Conservation (phyloP, 2,888 invertebrate genomes). For the Cosmia pyralina region DNA sequence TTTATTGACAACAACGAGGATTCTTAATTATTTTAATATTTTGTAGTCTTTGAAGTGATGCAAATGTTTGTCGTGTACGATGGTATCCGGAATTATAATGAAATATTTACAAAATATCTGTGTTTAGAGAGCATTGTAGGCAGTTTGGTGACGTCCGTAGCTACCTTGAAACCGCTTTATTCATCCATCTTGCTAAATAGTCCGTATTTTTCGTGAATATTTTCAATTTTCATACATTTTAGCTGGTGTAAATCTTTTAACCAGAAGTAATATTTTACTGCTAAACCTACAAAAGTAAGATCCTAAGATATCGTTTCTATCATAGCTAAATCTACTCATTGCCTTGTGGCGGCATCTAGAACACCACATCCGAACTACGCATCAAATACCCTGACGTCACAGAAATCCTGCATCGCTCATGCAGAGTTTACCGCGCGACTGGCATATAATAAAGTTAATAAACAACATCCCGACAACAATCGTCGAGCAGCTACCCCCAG, state of each 20-base stretch:
- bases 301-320: background rate
- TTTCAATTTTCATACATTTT: constrained; percentile 10
- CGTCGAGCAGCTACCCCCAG: no score
- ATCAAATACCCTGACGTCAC: background rate
- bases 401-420: no score
- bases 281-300: background rate
- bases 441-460: no score
- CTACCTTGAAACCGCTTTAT: constrained; percentile 50
- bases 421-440: no score
- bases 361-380: no score
- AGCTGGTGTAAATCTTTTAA: constrained; percentile 8
- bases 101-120: constrained; percentile 38
- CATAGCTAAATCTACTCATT: background rate
- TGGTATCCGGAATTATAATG: constrained; percentile 41
- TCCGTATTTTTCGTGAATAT: constrained; percentile 26
- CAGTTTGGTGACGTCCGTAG: constrained; percentile 42
- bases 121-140: constrained; percentile 42
- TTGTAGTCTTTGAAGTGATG: constrained; percentile 48
- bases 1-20: constrained; percentile 16
- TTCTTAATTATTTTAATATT: constrained; percentile 36
- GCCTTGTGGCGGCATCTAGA: no score
- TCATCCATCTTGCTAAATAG: constrained; percentile 39
- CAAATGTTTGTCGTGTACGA: constrained; percentile 34
- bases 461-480: no score
- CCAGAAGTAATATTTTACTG: background rate